These are phyloP conservation scores for Drosophila quasianomalipes DNA, from an alignment of 2,888 invertebrate species.

Conservation along the genomic window DNA sequence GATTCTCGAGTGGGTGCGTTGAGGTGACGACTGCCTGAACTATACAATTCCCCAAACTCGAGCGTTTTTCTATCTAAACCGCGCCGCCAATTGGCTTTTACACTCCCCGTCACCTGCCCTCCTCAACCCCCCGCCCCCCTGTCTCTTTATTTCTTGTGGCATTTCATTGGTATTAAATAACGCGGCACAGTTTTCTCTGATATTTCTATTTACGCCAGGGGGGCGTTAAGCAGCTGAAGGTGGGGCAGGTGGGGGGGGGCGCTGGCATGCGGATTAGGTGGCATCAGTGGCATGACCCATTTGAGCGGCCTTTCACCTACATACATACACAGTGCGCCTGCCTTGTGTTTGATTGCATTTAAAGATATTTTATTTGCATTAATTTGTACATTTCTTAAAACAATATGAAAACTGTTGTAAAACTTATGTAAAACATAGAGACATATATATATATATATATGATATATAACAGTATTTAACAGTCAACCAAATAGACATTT, in stretches of 20 bases:
- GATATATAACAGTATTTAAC: no score
- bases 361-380: not conserved
- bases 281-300: not conserved
- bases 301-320: slow-evolving; percentile 1
- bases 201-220: slow-evolving; percentile 3
- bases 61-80: slow-evolving; percentile 12
- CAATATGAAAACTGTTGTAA: not conserved
- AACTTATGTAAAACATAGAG: not conserved
- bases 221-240: not conserved
- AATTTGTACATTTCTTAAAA: not conserved
- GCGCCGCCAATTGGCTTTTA: slow-evolving; percentile 53
- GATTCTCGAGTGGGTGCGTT: slow-evolving; percentile 59
- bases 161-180: slow-evolving; percentile 70
- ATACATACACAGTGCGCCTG: not conserved
- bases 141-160: slow-evolving; percentile 36
- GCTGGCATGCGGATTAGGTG: not conserved
- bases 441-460: no score
- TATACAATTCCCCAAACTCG: slow-evolving; percentile 19
- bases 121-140: not conserved
- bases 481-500: no score
- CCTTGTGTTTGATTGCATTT: not conserved
- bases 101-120: not conserved
- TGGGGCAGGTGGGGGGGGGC: not conserved
- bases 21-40: slow-evolving; percentile 57
- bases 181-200: slow-evolving; percentile 48